These are phyloP conservation scores for Platycercus adscitus DNA, from an alignment of 2,113 vertebrate genomes.

Conservation along the genomic window DNA sequence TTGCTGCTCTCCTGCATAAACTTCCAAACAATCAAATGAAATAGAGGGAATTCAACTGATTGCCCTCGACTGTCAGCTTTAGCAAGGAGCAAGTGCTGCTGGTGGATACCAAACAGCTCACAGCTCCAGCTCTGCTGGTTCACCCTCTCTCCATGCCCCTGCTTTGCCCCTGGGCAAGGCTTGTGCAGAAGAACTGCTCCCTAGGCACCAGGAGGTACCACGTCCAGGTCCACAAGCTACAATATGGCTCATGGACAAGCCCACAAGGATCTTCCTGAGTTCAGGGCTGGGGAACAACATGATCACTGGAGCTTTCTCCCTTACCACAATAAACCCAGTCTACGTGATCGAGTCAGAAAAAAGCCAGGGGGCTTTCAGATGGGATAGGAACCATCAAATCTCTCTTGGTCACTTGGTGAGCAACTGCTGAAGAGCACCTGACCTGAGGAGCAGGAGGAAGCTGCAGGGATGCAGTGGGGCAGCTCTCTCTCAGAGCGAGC, in stretches of 20 bases:
- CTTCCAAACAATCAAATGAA: neutral
- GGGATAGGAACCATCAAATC: neutral
- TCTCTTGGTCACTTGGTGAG: neutral
- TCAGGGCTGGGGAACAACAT: neutral
- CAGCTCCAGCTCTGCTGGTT: neutral
- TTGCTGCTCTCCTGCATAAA: neutral
- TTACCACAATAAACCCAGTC: neutral
- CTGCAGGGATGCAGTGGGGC: neutral
- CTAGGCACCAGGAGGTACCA: accelerated
- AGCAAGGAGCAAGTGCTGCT: accelerated
- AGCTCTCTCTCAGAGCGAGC: neutral
- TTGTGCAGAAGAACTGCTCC: neutral
- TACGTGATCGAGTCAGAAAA: accelerated
- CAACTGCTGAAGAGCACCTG: neutral
- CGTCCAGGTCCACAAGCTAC: accelerated
- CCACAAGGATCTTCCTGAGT: neutral
- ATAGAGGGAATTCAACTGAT: neutral
- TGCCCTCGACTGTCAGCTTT: neutral
- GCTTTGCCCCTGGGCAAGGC: neutral
- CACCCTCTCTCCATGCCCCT: neutral
- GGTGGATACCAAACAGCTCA: neutral
- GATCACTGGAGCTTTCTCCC: neutral
- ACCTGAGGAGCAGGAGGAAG: neutral
- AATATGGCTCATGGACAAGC: accelerated
- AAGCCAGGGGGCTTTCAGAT: neutral